Conservation (phyloP, 2,797 vertebrate species). For the Pempheris klunzingeri region DNA sequence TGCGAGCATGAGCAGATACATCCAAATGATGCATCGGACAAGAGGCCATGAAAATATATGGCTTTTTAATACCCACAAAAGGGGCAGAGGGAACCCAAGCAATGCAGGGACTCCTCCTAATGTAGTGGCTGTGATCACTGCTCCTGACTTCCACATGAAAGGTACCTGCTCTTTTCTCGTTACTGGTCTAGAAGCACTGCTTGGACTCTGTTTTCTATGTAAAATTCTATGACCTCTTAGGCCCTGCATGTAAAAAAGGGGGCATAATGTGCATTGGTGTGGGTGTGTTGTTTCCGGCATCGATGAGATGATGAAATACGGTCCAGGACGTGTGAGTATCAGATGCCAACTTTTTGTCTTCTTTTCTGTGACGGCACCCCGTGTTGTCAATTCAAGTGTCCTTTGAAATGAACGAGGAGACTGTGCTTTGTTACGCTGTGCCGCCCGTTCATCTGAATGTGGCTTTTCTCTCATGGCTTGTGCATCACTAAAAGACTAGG, state of each 20-base stretch:
- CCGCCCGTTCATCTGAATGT: neutral
- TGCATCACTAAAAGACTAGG: neutral
- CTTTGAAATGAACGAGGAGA: neutral
- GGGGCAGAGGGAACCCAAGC: slow-evolving; percentile 40
- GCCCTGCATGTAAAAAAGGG: neutral
- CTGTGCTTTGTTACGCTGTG: neutral
- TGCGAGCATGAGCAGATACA: slow-evolving; percentile 62
- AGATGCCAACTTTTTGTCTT: neutral
- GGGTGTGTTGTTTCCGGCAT: neutral
- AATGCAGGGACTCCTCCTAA: slow-evolving; percentile 13
- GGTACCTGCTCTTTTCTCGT: neutral
- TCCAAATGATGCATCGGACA: slow-evolving; percentile 67
- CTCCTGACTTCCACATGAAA: slow-evolving; percentile 9
- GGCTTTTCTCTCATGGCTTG: neutral
- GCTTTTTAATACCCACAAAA: slow-evolving; percentile 70
- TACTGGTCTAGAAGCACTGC: neutral
- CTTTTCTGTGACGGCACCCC: neutral
- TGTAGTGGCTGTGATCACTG: slow-evolving; percentile 37
- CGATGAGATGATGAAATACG: neutral
- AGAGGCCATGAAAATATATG: slow-evolving; percentile 70
- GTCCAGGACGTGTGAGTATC: neutral
- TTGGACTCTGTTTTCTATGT: neutral
- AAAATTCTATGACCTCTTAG: neutral
- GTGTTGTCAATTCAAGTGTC: neutral
- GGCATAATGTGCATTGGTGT: neutral